Conservation (phyloP, 2,888 invertebrate species). For the Julus scandinavius region DNA sequence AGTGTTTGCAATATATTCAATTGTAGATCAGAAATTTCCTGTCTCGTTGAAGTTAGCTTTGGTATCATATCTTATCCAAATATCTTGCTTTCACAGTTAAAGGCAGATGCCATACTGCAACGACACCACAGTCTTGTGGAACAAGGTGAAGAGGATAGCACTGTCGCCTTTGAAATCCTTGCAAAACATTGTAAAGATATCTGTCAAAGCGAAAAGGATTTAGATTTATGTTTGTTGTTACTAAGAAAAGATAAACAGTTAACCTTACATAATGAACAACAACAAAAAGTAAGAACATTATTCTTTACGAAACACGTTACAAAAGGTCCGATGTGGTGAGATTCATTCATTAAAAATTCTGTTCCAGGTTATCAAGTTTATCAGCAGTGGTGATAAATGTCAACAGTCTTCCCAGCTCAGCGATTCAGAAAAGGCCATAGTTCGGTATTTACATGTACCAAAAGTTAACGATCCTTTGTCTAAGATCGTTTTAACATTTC, state of each 20-base stretch:
- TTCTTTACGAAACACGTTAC: too few species aligned
- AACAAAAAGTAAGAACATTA: neutral
- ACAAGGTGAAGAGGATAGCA: conserved; percentile 29
- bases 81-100: conserved; percentile 47
- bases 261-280: neutral
- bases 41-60: neutral
- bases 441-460: conserved; percentile 44
- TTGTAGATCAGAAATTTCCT: too few species aligned
- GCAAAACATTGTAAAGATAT: conserved; percentile 34
- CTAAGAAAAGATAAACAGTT: conserved; percentile 44
- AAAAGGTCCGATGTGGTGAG: neutral
- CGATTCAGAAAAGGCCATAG: conserved; percentile 28
- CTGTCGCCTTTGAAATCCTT: neutral
- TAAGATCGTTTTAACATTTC: neutral
- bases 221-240: conserved; percentile 42
- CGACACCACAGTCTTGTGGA: conserved; percentile 42
- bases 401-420: conserved; percentile 30
- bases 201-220: conserved; percentile 14
- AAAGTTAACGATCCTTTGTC: neutral
- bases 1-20: neutral
- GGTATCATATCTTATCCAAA: neutral
- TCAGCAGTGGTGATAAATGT: neutral
- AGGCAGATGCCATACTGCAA: conserved; percentile 33
- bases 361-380: conserved; percentile 50
- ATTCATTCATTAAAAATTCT: neutral